phyloP scores from a whole-genome alignment of 2,113 vertebrate species.

The Apodemus sylvaticus region DNA sequence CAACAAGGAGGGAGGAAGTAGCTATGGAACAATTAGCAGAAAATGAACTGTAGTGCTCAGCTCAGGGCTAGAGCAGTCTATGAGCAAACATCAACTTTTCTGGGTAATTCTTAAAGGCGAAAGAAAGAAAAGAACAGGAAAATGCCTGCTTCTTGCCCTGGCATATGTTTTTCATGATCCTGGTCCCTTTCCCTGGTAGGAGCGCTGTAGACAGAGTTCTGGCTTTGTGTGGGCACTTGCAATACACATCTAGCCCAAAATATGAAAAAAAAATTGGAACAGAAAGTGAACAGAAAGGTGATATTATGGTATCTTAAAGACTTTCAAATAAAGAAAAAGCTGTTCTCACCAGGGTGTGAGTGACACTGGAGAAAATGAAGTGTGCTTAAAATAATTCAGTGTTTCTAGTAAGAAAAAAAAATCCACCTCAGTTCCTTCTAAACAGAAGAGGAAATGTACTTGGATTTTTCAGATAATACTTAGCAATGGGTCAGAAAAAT shows the following conservation, averaged over 20 bases:
- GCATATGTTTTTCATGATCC: slow-evolving; percentile 1
- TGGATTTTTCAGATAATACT: slow-evolving; percentile 54
- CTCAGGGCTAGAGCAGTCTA: neutral
- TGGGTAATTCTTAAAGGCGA: slow-evolving; percentile 31
- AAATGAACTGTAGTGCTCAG: neutral
- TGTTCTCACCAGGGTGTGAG: slow-evolving; percentile 62
- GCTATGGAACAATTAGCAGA: neutral
- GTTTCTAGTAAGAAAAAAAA: slow-evolving; percentile 40
- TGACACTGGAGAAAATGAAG: slow-evolving; percentile 54
- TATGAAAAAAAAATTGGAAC: neutral
- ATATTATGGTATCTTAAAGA: slow-evolving; percentile 54
- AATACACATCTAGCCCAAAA: slow-evolving; percentile 43
- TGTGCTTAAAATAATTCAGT: slow-evolving; percentile 58
- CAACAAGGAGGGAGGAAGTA: neutral
- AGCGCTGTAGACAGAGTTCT: slow-evolving; percentile 20
- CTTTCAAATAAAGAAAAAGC: neutral
- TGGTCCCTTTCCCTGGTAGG: neutral
- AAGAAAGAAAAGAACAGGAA: slow-evolving; percentile 3
- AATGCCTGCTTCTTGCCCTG: slow-evolving; percentile 12
- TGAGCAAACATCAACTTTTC: slow-evolving; percentile 18
- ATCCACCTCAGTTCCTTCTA: slow-evolving; percentile 34
- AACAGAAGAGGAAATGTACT: slow-evolving; percentile 48
- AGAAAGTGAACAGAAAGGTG: slow-evolving; percentile 51
- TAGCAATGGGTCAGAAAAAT: slow-evolving; percentile 49
- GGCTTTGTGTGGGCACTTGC: slow-evolving; percentile 38